These are phyloP conservation scores for Micromesistius poutassou DNA, from an alignment of 2,797 vertebrate species.

Conservation along the genomic window DNA sequence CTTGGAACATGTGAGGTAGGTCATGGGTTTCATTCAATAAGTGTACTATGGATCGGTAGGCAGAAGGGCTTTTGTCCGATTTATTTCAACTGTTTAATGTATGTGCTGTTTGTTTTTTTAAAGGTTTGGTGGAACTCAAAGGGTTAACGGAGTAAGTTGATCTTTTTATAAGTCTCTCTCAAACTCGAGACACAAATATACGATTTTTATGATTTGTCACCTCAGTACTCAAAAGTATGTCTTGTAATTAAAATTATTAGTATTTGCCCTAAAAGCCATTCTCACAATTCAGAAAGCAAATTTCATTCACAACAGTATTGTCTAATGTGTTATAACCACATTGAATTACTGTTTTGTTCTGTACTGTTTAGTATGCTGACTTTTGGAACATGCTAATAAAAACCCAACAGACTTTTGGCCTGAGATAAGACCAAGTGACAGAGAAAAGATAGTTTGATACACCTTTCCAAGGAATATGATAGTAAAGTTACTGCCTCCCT, in stretches of 20 bases:
- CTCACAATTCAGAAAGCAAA: background rate
- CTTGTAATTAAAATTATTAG: background rate
- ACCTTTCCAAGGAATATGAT: background rate
- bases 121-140: slow-evolving; percentile 44
- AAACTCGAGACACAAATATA: background rate
- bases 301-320: no score
- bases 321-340: background rate
- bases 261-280: background rate
- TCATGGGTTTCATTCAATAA: background rate
- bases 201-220: slow-evolving; percentile 4
- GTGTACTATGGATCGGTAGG: background rate
- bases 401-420: slow-evolving; percentile 40
- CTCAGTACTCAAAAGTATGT: slow-evolving; percentile 4
- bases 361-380: slow-evolving; percentile 17
- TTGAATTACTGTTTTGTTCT: background rate
- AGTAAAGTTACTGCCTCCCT: background rate
- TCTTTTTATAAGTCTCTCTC: slow-evolving; percentile 2
- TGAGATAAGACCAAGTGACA: slow-evolving; percentile 30
- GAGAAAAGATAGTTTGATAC: background rate
- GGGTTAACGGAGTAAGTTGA: slow-evolving; percentile 64
- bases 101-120: slow-evolving; percentile 38
- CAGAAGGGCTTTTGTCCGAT: background rate
- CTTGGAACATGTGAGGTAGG: background rate
- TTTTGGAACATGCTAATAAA: slow-evolving; percentile 24
- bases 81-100: background rate